Conservation (phyloP, 2,113 vertebrate species). For the Rhombomys opimus region DNA sequence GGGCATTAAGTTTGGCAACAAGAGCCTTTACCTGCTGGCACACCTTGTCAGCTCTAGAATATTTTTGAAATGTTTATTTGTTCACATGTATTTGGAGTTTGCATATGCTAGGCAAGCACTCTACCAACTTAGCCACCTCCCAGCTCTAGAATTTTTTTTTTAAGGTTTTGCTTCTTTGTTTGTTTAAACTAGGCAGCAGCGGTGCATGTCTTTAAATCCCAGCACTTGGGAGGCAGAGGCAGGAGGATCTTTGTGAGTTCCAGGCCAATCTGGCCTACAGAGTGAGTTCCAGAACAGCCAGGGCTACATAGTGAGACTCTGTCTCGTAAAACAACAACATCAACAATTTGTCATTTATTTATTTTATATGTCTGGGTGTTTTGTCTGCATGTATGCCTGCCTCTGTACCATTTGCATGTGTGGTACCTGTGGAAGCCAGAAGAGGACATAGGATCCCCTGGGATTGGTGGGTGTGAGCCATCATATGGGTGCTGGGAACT, state of each 20-base stretch:
- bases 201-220: background rate
- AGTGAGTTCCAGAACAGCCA: background rate
- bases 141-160: background rate
- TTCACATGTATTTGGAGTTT: background rate
- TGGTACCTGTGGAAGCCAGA: background rate
- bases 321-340: background rate
- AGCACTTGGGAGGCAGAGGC: background rate
- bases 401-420: background rate
- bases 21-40: background rate
- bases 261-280: background rate
- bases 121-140: background rate
- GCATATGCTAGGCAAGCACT: background rate
- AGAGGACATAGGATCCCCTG: background rate
- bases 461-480: background rate
- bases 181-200: background rate
- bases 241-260: background rate
- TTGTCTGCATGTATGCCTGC: background rate
- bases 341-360: background rate
- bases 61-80: background rate
- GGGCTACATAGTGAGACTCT: background rate
- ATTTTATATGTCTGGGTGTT: background rate
- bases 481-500: background rate
- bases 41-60: background rate
- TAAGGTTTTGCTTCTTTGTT: background rate
- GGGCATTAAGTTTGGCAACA: background rate